Evolutionary conservation across 2,888 invertebrate species (phyloP).

Genomic region (Catocala sponsa): DNA sequence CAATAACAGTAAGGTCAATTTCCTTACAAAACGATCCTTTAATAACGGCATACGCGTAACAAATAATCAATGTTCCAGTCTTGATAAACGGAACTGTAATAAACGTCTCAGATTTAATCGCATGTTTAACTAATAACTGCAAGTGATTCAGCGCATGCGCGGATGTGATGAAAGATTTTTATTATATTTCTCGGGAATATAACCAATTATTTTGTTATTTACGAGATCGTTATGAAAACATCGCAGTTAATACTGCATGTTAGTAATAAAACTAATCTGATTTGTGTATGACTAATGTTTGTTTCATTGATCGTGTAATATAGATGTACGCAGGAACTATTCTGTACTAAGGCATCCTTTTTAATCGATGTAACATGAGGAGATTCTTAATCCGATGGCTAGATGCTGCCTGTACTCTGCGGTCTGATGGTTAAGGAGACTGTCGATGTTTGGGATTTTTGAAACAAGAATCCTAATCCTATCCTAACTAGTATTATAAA

Average conservation of each 20-base stretch:
- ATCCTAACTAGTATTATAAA: no score
- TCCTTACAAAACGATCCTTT: no score
- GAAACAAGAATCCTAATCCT: no score
- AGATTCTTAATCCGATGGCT: no score
- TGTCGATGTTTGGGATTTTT: no score
- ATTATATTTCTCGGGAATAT: conserved; percentile 22
- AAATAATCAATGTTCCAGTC: no score
- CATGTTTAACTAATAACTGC: neutral
- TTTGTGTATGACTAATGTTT: neutral
- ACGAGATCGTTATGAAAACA: conserved; percentile 11
- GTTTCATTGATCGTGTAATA: neutral
- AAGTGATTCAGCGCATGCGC: neutral
- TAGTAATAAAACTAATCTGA: conserved; percentile 11
- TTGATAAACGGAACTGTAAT: neutral
- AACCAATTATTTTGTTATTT: conserved; percentile 23
- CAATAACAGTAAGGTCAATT: no score
- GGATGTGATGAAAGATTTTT: conserved; percentile 6
- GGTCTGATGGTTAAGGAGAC: no score
- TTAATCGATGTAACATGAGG: no score
- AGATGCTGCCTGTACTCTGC: no score
- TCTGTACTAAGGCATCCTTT: neutral
- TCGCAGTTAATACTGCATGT: conserved; percentile 8
- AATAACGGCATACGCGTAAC: no score
- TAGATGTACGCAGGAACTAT: neutral
- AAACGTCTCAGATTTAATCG: neutral